phyloP scores from a whole-genome alignment of 23 tunicate species.

The Halocynthia roretzi region DNA sequence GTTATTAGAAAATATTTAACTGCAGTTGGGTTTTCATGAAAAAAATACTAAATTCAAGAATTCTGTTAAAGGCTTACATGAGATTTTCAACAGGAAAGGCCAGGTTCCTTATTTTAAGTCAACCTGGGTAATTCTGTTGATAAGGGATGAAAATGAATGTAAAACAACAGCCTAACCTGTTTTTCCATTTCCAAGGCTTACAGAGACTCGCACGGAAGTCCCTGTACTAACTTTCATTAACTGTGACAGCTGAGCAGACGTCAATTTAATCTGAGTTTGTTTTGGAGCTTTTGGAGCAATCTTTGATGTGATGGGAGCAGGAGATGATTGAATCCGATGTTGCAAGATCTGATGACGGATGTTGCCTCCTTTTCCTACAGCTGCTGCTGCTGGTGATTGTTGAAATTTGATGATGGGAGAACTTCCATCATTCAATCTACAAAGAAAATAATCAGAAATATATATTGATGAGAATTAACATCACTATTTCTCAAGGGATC shows the following conservation, averaged over 20 bases:
- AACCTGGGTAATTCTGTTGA: neutral
- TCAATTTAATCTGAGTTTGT: conserved; percentile 70
- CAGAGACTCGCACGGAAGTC: conserved; percentile 45
- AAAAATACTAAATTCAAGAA: no score
- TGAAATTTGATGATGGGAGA: conserved; percentile 8
- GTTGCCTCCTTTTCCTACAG: neutral
- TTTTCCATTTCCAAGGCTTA: conserved; percentile 55
- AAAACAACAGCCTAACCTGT: conserved; percentile 34
- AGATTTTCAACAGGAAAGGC: no score
- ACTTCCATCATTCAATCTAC: conserved; percentile 2
- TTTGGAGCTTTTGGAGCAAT: conserved; percentile 11
- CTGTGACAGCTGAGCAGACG: conserved; percentile 51
- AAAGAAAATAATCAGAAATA: neutral
- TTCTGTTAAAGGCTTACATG: no score
- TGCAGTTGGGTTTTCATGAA: no score
- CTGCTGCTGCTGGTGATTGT: conserved; percentile 4
- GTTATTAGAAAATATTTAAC: no score
- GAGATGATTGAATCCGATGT: neutral
- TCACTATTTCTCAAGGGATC: no score
- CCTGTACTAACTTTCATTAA: conserved; percentile 49
- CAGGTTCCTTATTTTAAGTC: no score
- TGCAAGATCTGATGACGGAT: neutral
- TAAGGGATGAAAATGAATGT: neutral
- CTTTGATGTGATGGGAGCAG: neutral
- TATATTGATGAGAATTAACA: no score